Evolutionary conservation across 2,888 invertebrate genomes (phyloP), one percentile per base, ranked within the genome.

Genomic region (Drosophila nr. medialis): DNA sequence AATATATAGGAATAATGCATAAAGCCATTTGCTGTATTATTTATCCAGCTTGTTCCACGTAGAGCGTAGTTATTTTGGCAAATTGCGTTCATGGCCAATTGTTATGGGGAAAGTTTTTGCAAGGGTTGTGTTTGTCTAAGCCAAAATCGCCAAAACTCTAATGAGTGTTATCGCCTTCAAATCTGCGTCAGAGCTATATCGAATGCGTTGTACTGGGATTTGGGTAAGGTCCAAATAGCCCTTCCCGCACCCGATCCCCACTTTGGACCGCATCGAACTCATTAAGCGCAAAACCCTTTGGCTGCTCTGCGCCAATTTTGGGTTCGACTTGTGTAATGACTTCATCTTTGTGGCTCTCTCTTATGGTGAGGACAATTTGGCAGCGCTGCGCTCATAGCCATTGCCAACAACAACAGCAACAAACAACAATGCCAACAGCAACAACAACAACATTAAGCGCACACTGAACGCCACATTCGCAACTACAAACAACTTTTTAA

Each of bases 401-500:
- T 72, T 80, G 80, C 67, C 61, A 36, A 54, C 61, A 64, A 69
- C 64, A 67, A 38, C 59, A 72, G 34, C 63, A 68, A 34, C 48
- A 71, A 63, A 40, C 50, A 71, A 45, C 58, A 60, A 53, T 48
- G 56, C 36, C 53, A 72, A 45, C 48, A 69, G 21, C 51, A 67
- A 59, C 32, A 80, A 67, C 38, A 72, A 59, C 38, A 67, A 48
- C 77, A 72, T 45, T 45, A 45, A 45, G 21, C 21, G 45, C 69
- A 64, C 56, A 74, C 62, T 34, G 69, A 72, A 78, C 61, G 71
- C 65, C 80, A 83, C 90, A 86, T 82, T 90, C 82, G 83, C 74
- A 86, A 90, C 86, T 80, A 86, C 90, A 90, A 89, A 86, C 87
- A 86, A 86, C 85, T 86, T 86, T 86, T 86, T 86, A 86, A 90